A percentile compares a stretch with the other conserved stretches of the same genome.
phyloP scores from a whole-genome alignment of 2,888 invertebrate species.

The Hydrotaea cyrtoneurina region DNA sequence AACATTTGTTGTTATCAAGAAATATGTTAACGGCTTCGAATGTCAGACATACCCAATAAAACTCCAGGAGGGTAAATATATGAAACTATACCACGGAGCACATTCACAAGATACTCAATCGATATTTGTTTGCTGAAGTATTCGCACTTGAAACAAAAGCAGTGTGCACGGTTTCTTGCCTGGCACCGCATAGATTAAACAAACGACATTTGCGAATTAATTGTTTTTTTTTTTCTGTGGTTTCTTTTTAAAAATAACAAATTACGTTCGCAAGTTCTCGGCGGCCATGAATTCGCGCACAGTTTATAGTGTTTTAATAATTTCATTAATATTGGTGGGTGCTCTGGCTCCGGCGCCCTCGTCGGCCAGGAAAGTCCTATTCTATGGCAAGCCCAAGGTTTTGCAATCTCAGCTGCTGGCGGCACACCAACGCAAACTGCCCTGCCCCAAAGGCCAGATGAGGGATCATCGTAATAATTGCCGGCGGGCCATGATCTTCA shows the following conservation, averaged over 20 bases:
- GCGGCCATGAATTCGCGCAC: background rate
- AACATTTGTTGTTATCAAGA: slow-evolving; percentile 53
- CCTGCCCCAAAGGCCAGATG: slow-evolving; percentile 75
- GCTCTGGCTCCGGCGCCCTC: slow-evolving; percentile 57
- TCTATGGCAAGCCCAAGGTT: slow-evolving; percentile 71
- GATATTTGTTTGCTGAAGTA: slow-evolving; percentile 23
- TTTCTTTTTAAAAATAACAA: slow-evolving; percentile 32
- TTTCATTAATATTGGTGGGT: slow-evolving; percentile 68
- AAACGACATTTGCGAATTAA: background rate
- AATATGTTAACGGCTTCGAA: slow-evolving; percentile 6
- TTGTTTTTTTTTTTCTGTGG: too few species aligned
- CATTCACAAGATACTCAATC: slow-evolving; percentile 40
- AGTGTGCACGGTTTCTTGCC: background rate
- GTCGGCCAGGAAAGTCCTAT: slow-evolving; percentile 72
- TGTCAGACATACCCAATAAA: slow-evolving; percentile 24
- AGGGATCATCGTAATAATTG: slow-evolving; percentile 77
- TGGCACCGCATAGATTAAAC: background rate
- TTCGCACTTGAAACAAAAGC: slow-evolving; percentile 7
- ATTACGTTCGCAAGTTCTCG: slow-evolving; percentile 9
- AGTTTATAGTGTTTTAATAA: slow-evolving; percentile 55
- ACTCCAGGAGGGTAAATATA: slow-evolving; percentile 31
- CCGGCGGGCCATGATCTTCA: slow-evolving; percentile 74
- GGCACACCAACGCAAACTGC: slow-evolving; percentile 68
- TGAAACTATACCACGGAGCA: slow-evolving; percentile 1
- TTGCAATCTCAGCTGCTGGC: slow-evolving; percentile 73